Conservation (phyloP, 92 coral and sea anemone species). For the Isaurus tuberculatus region DNA sequence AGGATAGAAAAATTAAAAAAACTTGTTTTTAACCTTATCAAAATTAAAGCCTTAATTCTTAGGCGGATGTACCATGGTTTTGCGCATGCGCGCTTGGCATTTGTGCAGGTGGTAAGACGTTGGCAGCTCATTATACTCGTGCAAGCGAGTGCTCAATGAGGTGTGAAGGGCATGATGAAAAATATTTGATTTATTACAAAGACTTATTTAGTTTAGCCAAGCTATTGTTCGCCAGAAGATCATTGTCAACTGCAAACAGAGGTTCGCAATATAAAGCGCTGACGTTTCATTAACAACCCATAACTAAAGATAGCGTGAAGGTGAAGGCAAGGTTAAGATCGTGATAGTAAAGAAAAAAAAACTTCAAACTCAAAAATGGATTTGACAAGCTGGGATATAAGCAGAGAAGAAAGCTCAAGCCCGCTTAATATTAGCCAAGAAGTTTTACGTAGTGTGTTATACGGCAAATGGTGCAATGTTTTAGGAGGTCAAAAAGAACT, state of each 20-base stretch:
- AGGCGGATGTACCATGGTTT: conserved; percentile 64
- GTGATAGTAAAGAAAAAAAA: not conserved
- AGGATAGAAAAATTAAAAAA: not conserved
- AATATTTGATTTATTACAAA: conserved; percentile 99
- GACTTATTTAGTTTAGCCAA: conserved; percentile 98
- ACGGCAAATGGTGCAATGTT: conserved; percentile 99
- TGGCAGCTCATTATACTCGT: conserved; percentile 86
- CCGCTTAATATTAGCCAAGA: conserved; percentile 95
- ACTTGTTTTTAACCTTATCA: conserved; percentile 46
- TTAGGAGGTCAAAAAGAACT: conserved; percentile 97
- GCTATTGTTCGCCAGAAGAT: conserved; percentile 93
- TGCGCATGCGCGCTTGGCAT: conserved; percentile 73
- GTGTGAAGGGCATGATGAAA: conserved; percentile 98
- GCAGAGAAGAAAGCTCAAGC: conserved; percentile 51
- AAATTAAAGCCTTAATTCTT: conserved; percentile 63
- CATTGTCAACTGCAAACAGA: conserved; percentile 90
- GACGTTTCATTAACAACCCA: conserved; percentile 78
- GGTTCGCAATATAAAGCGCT: conserved; percentile 76
- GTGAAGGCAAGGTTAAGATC: conserved; percentile 59
- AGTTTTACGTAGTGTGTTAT: conserved; percentile 92
- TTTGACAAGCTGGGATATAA: conserved; percentile 51
- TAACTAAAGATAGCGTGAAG: conserved; percentile 69
- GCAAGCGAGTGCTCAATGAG: conserved; percentile 81
- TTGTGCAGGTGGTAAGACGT: conserved; percentile 81
- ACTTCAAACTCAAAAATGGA: conserved; percentile 7